These are phyloP conservation scores for Monochamus saltuarius DNA, from an alignment of 1,140 invertebrate genomes.

Conservation along the genomic window DNA sequence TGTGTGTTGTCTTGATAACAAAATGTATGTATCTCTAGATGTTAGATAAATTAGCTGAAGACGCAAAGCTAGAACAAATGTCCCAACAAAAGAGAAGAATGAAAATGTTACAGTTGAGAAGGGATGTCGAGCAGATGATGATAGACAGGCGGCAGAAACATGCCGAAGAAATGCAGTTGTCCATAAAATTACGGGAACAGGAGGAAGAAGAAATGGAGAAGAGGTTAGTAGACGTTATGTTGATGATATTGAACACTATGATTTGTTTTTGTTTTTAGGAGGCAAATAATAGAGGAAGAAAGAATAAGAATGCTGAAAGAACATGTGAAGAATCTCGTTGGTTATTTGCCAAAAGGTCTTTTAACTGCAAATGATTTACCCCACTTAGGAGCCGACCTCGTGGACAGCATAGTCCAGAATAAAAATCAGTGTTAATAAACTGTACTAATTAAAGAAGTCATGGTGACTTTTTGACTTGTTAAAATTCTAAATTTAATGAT, in stretches of 20 bases:
- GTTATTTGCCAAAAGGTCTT: constrained; percentile 51
- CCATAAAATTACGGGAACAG: constrained; percentile 40
- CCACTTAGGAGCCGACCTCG: constrained; percentile 39
- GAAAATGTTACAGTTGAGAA: constrained; percentile 45
- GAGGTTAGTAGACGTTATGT: constrained; percentile 34
- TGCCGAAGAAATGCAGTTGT: constrained; percentile 44
- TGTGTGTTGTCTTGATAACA: no score
- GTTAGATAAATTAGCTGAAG: constrained; percentile 45
- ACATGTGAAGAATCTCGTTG: constrained; percentile 51
- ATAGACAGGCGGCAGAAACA: constrained; percentile 40
- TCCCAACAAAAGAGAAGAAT: constrained; percentile 42
- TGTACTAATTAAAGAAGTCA: no score
- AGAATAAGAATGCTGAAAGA: constrained; percentile 49
- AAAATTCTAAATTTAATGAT: no score
- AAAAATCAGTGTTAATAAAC: no score
- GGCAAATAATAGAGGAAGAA: constrained; percentile 52
- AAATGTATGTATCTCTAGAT: constrained; percentile 40
- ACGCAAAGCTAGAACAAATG: constrained; percentile 49
- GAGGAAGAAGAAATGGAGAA: constrained; percentile 41
- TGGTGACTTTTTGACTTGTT: no score
- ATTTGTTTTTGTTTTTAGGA: constrained; percentile 39
- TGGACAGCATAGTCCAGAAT: not conserved
- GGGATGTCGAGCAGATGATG: constrained; percentile 46
- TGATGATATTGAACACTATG: not conserved
- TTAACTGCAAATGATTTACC: constrained; percentile 49